Conservation (phyloP, 1,140 invertebrate species). For the Ips typographus region DNA sequence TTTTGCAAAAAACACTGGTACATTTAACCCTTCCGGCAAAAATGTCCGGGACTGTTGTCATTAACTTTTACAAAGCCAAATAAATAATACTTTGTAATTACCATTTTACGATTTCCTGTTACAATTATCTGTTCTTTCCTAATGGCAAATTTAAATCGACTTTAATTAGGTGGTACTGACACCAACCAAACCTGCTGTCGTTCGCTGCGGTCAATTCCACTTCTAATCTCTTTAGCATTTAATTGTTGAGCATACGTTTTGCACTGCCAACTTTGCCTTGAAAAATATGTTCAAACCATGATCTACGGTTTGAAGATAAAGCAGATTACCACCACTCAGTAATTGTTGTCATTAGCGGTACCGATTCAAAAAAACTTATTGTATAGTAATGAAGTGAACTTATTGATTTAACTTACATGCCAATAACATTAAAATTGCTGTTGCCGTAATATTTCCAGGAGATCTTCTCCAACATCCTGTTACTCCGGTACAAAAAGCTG, state of each 20-base stretch:
- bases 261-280: too few relatives aligned
- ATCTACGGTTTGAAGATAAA: too few relatives aligned
- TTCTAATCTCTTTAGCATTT: background rate
- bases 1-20: too few relatives aligned
- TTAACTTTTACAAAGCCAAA: slow-evolving; percentile 4
- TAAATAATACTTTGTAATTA: slow-evolving; percentile 5
- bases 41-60: too few relatives aligned
- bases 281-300: too few relatives aligned
- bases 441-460: slow-evolving; percentile 89
- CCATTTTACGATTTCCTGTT: slow-evolving; percentile 18
- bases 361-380: too few relatives aligned
- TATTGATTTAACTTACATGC: slow-evolving; percentile 75
- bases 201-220: background rate
- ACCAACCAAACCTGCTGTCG: background rate
- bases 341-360: too few relatives aligned
- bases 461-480: slow-evolving; percentile 89
- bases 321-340: too few relatives aligned
- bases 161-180: slow-evolving; percentile 11
- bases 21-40: too few relatives aligned
- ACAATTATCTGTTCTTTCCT: slow-evolving; percentile 6
- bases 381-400: background rate
- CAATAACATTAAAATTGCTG: slow-evolving; percentile 87
- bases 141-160: slow-evolving; percentile 13
- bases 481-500: slow-evolving; percentile 91
- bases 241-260: background rate